These are phyloP conservation scores for Labroides dimidiatus DNA, from an alignment of 2,797 vertebrate species.

Conservation along the genomic window DNA sequence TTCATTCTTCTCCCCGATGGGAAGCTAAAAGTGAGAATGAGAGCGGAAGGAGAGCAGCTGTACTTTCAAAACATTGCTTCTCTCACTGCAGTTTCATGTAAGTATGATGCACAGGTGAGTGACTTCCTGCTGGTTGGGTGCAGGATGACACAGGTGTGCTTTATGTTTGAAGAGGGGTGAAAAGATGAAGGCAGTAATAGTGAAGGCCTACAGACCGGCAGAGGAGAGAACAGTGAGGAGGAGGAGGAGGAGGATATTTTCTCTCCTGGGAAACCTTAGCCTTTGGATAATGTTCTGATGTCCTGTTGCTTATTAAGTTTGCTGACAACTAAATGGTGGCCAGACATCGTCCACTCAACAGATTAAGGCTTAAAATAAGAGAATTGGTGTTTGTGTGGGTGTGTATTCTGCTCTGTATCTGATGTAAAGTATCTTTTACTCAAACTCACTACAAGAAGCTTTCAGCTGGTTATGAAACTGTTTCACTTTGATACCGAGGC, in stretches of 20 bases:
- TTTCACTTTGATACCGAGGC: not conserved
- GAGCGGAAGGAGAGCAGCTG: slow-evolving; percentile 27
- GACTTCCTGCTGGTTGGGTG: slow-evolving; percentile 14
- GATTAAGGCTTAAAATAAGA: slow-evolving; percentile 30
- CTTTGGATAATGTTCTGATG: slow-evolving; percentile 51
- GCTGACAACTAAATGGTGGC: slow-evolving; percentile 54
- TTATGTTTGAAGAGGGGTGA: slow-evolving; percentile 9
- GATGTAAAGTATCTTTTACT: not conserved
- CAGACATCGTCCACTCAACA: slow-evolving; percentile 31
- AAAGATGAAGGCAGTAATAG: slow-evolving; percentile 50
- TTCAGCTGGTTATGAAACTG: not conserved
- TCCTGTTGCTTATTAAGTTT: slow-evolving; percentile 60
- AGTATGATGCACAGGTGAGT: slow-evolving; percentile 7
- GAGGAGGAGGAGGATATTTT: slow-evolving; percentile 34
- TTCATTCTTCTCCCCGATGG: slow-evolving; percentile 47
- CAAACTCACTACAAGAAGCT: not conserved
- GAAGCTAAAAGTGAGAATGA: slow-evolving; percentile 46
- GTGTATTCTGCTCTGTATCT: not conserved
- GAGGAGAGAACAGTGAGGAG: slow-evolving; percentile 26
- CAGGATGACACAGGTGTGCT: slow-evolving; percentile 1
- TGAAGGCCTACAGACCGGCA: slow-evolving; percentile 35
- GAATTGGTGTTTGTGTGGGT: slow-evolving; percentile 15
- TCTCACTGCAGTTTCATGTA: slow-evolving; percentile 22
- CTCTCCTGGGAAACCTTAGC: slow-evolving; percentile 41
- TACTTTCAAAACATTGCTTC: slow-evolving; percentile 45